These are phyloP conservation scores for Nemoura dubitans DNA, from an alignment of 2,888 invertebrate genomes.

Conservation along the genomic window DNA sequence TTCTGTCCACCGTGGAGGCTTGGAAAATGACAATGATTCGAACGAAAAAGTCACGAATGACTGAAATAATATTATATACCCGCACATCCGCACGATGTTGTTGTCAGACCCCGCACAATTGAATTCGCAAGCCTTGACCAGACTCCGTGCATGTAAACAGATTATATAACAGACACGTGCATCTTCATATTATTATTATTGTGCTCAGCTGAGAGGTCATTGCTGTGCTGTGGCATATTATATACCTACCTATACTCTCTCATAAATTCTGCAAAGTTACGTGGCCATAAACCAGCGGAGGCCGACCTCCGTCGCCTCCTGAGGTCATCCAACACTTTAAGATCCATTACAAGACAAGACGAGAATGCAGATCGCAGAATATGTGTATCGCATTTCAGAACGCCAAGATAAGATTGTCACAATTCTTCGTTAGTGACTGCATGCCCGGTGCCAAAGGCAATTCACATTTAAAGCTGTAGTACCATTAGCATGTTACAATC, in stretches of 20 bases:
- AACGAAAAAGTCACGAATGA: background rate
- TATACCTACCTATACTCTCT: background rate
- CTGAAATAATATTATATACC: background rate
- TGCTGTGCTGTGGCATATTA: background rate
- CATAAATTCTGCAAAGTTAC: background rate
- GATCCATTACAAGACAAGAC: background rate
- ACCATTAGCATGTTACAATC: background rate
- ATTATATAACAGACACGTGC: background rate
- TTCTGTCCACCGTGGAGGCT: background rate
- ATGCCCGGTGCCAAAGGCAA: background rate
- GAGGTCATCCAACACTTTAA: background rate
- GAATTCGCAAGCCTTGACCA: constrained; percentile 7
- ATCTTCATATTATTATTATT: too few species aligned
- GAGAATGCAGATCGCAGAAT: background rate
- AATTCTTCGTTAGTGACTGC: background rate
- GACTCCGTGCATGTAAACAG: background rate
- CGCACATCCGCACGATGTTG: background rate
- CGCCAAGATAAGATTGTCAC: background rate
- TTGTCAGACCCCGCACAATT: background rate
- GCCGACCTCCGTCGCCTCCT: background rate
- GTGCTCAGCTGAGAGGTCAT: background rate
- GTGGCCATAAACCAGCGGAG: background rate
- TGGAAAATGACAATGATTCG: background rate
- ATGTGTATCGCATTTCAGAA: background rate
- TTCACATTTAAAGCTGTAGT: background rate